These are phyloP conservation scores for Morus bassanus DNA, from an alignment of 2,797 vertebrate species.

Conservation along the genomic window DNA sequence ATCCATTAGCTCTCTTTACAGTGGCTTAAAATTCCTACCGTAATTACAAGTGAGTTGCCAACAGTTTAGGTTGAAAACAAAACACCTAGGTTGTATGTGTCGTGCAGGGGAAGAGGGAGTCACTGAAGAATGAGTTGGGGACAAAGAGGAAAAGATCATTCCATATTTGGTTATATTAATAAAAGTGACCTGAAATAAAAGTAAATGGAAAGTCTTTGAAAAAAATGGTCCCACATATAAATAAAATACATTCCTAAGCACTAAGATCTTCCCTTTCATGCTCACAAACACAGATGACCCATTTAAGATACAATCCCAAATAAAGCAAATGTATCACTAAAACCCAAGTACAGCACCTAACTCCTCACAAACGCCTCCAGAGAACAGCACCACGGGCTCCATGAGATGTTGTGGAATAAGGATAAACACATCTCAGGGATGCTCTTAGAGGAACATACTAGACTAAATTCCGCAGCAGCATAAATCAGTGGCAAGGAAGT, in stretches of 20 bases:
- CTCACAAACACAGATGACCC: neutral
- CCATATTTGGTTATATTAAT: neutral
- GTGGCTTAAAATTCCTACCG: slow-evolving; percentile 20
- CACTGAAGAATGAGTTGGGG: neutral
- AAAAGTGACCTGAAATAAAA: neutral
- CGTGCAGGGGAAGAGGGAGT: neutral
- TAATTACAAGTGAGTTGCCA: slow-evolving; percentile 6
- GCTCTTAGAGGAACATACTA: neutral
- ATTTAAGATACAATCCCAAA: neutral
- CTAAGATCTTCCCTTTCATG: neutral
- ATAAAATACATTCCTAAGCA: neutral
- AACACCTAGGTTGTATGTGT: neutral
- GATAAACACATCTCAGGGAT: neutral
- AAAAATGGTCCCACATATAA: neutral
- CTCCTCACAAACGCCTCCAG: neutral
- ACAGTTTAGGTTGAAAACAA: neutral
- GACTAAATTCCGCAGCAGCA: neutral
- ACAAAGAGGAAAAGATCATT: neutral
- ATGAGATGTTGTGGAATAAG: neutral
- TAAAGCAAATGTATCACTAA: neutral
- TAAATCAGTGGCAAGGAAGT: neutral
- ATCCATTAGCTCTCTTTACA: neutral
- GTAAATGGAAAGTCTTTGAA: neutral
- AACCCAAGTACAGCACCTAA: neutral
- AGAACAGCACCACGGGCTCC: neutral